Conservation (phyloP, 2,888 invertebrate species). For the Calephelis perditalis region DNA sequence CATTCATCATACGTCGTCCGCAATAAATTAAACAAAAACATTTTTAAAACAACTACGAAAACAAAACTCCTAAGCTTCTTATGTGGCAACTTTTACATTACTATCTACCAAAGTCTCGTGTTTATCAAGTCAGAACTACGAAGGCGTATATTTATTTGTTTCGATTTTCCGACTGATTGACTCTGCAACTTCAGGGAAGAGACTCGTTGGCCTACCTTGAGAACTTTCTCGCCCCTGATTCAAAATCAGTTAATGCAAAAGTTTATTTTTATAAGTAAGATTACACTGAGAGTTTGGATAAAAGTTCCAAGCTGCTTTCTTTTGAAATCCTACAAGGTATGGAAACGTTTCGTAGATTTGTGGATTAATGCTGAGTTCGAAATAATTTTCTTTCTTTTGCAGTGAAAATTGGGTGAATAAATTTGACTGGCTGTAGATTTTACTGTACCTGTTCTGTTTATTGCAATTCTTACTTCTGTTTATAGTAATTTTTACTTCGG, state of each 20-base stretch:
- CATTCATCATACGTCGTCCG: background rate
- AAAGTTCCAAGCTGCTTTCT: constrained; percentile 70
- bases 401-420: too few species aligned
- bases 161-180: constrained; percentile 72
- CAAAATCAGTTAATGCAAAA: constrained; percentile 78
- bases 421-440: background rate
- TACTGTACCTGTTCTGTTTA: background rate
- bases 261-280: constrained; percentile 80
- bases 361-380: constrained; percentile 73
- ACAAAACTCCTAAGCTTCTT: constrained; percentile 39
- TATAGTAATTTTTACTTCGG: too few species aligned
- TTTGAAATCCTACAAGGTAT: constrained; percentile 70
- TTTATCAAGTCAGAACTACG: constrained; percentile 72
- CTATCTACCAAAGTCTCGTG: constrained; percentile 33
- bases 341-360: constrained; percentile 58
- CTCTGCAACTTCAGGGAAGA: constrained; percentile 54
- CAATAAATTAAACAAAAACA: constrained; percentile 7
- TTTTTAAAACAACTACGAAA: constrained; percentile 29
- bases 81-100: constrained; percentile 38
- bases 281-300: constrained; percentile 69
- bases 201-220: constrained; percentile 58
- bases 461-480: too few species aligned
- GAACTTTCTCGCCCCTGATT: constrained; percentile 64
- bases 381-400: constrained; percentile 55
- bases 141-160: constrained; percentile 72